Percentiles rank a stretch among this genome's conserved stretches.
Evolutionary conservation across 2,888 invertebrate species (phyloP).

Genomic region (Norana najaformis): DNA sequence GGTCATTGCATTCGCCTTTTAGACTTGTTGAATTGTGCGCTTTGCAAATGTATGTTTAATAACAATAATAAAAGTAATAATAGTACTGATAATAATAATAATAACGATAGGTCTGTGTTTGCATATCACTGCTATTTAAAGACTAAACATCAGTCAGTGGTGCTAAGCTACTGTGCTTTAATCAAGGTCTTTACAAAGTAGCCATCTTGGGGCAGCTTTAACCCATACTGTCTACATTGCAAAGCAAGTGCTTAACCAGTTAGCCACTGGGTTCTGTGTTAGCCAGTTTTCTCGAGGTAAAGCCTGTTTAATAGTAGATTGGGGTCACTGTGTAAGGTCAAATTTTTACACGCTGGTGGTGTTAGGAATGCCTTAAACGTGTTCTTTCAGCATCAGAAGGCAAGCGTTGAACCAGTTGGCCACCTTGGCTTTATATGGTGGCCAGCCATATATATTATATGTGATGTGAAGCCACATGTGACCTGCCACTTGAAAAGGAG

Average conservation of each 20-base stretch:
- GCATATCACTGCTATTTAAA: neutral
- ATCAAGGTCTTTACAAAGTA: neutral
- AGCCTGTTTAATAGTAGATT: too few species aligned
- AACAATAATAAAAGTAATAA: neutral
- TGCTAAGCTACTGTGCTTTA: neutral
- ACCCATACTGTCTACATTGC: neutral
- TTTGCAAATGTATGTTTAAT: neutral
- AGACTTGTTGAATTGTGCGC: neutral
- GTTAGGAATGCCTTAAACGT: too few species aligned
- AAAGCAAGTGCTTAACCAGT: neutral
- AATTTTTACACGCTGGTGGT: too few species aligned
- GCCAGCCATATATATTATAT: too few species aligned
- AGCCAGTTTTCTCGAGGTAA: neutral
- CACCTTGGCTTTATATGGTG: too few species aligned
- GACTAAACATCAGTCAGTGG: neutral
- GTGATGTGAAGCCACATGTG: neutral
- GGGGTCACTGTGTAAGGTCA: too few species aligned
- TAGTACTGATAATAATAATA: neutral
- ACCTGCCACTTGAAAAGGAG: neutral
- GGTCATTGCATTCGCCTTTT: neutral
- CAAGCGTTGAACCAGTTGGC: too few species aligned
- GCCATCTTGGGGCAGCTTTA: neutral
- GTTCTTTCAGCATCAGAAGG: too few species aligned
- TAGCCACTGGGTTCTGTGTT: conserved; percentile 3
- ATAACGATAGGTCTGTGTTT: neutral